phyloP scores from a whole-genome alignment of 1,140 invertebrate genomes.

The Neodiprion lecontei region DNA sequence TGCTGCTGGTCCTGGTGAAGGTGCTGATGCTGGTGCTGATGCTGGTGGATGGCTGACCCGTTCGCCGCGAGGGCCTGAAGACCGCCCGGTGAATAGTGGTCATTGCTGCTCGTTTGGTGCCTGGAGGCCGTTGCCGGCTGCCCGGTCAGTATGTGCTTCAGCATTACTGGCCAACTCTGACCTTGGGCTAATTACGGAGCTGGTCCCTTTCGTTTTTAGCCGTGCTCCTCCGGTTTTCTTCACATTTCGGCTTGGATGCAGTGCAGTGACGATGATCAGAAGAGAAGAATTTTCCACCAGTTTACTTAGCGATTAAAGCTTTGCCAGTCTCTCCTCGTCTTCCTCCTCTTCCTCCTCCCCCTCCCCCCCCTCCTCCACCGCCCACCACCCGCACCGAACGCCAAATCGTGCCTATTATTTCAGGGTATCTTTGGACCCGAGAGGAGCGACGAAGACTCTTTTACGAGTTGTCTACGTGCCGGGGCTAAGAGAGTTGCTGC shows the following conservation, averaged over 20 bases:
- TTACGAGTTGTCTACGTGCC: conserved; percentile 27
- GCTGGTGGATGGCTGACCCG: conserved; percentile 20
- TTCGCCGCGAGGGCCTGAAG: not conserved
- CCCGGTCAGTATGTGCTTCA: conserved; percentile 62
- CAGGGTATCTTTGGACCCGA: not conserved
- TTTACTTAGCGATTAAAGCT: not conserved
- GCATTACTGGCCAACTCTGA: conserved; percentile 54
- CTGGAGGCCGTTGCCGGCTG: conserved; percentile 57
- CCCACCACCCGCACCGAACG: not conserved
- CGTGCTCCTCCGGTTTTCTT: conserved; percentile 17
- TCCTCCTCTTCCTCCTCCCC: conserved; percentile 7
- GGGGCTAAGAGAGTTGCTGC: conserved; percentile 47
- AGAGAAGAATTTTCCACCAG: too few relatives aligned
- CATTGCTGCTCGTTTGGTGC: conserved; percentile 38
- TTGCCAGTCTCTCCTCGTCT: not conserved
- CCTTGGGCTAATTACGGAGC: conserved; percentile 14
- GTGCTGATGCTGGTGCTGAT: conserved; percentile 42
- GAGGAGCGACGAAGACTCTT: too few relatives aligned
- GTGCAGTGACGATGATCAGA: not conserved
- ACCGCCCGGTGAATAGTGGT: conserved; percentile 13
- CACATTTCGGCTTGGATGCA: conserved; percentile 7
- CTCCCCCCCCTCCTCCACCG: not conserved
- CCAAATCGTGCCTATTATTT: not conserved
- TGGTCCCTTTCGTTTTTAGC: conserved; percentile 25
- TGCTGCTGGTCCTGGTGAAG: conserved; percentile 29